Evolutionary conservation across 2,797 vertebrate genomes (phyloP), one percentile per base, ranked within the genome.

Genomic region (Semaprochilodus insignis): DNA sequence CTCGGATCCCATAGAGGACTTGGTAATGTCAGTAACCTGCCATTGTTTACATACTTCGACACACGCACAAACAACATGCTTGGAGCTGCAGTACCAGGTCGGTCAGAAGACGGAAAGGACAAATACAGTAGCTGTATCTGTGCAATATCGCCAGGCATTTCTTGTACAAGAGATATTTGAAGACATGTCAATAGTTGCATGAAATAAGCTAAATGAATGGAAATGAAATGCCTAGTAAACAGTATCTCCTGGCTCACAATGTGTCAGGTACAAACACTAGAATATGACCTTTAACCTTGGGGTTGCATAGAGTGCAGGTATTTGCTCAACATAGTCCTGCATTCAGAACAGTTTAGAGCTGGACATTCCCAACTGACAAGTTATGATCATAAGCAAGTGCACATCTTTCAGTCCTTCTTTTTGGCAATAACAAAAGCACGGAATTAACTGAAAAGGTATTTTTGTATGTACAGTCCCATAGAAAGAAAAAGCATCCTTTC

Each of bases 1-100:
- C 27, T 59, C 72, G 59, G 54, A 59, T 6, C 8, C 55, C 40
- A 74, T n/a, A 36, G 31, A 27, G 17, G 52, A 74, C 72, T n/a
- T 74, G 52, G 59, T 74, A 34, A 59, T 57, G 72, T 74, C 72
- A 74, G 72, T 19, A 59, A 74, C 52, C 54, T 74, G 52, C 7
- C 72, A 74, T 57, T 74, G 31, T 14, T 36, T 17, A 77, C 75
- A 77, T 66, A 48, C 75, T 44, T 34, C 7, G 59, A 36, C 72
- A 34, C 27, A 11, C 27, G 27, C 27, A 57, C 8, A 44, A 34
- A 74, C 8, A 34, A 74, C 8, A 34, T 17, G 16, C 2, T 34
- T 19, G 11, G 10, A 71, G 21, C 40, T 51, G 4, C 69, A 71
- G 36, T 3, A 44, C 2, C 14, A 31, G 25, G 72, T 59, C 27